A percentile compares a stretch with the other conserved stretches of the same genome.
Conservation (phyloP, 2,797 vertebrate genomes). For the Micrastur ruficollis region DNA sequence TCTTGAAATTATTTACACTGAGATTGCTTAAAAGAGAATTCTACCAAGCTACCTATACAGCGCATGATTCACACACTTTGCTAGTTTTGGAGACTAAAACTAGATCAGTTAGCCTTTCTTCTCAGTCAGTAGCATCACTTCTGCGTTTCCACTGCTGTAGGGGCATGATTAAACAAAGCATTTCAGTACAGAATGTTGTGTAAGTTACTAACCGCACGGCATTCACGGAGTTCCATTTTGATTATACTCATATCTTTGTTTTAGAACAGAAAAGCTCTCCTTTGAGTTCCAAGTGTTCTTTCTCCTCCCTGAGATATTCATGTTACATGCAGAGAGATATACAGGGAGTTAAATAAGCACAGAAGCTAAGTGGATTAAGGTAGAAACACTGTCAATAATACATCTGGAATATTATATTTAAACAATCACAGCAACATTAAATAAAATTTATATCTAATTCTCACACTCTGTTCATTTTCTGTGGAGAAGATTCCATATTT, state of each 20-base stretch:
- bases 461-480: constrained; percentile 90
- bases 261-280: neutral
- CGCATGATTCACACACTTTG: neutral
- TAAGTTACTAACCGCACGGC: rapidly evolving
- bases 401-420: neutral
- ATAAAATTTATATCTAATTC: constrained; percentile 45
- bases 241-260: neutral
- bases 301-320: neutral
- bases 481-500: constrained; percentile 79
- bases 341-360: neutral
- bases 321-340: neutral
- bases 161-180: neutral
- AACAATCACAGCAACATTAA: neutral
- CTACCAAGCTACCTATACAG: neutral
- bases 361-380: neutral
- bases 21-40: neutral
- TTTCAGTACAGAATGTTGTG: neutral
- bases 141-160: neutral
- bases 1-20: neutral
- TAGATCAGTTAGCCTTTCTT: neutral
- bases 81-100: neutral
- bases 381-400: neutral
- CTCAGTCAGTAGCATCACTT: neutral
- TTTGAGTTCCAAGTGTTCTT: neutral
- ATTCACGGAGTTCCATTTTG: neutral